These are phyloP conservation scores for Brachyptera risi DNA, from an alignment of 2,888 invertebrate species.

Conservation along the genomic window DNA sequence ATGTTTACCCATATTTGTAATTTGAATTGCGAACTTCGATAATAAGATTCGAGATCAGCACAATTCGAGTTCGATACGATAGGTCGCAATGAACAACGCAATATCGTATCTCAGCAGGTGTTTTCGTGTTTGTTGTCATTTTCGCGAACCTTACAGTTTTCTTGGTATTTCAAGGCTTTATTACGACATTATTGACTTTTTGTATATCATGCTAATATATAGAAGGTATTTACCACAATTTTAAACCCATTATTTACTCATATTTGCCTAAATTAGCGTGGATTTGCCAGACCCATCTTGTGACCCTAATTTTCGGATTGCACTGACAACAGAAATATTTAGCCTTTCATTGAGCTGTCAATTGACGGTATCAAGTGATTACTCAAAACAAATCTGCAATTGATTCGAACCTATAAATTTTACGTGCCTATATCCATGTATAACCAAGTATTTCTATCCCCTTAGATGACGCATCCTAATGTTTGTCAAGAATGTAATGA, in stretches of 20 bases:
- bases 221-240: constrained; percentile 22
- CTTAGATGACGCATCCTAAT: constrained; percentile 28
- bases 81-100: not conserved
- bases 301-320: constrained; percentile 35
- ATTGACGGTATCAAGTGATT: not conserved
- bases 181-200: constrained; percentile 23
- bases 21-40: no score
- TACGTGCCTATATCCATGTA: no score
- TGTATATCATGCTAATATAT: constrained; percentile 24
- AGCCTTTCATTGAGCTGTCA: constrained; percentile 11
- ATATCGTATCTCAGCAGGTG: constrained; percentile 20
- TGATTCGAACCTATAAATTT: no score
- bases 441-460: not conserved
- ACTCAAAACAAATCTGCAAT: no score
- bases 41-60: no score
- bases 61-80: not conserved
- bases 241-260: not conserved
- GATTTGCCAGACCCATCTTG: constrained; percentile 35
- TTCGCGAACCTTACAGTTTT: constrained; percentile 21
- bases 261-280: constrained; percentile 19
- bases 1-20: no score
- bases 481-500: constrained; percentile 21
- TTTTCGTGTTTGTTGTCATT: constrained; percentile 35
- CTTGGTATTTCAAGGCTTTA: constrained; percentile 22
- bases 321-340: no score